Percentiles rank a stretch among this genome's conserved stretches.
Evolutionary conservation across 2,113 vertebrate species (phyloP).

Genomic region (Poecilia latipinna): DNA sequence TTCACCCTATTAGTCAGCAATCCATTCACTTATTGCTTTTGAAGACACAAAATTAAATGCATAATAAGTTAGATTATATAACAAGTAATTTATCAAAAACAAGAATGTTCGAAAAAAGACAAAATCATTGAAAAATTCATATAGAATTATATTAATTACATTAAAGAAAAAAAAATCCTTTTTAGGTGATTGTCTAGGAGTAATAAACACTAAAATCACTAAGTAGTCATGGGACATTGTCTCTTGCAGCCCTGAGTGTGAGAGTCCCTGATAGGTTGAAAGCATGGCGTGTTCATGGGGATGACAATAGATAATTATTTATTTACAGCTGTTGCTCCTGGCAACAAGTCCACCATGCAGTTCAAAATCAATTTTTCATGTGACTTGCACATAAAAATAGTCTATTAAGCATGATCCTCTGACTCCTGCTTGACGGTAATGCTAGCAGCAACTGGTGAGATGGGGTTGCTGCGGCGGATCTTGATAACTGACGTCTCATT

Average conservation of each 20-base stretch:
- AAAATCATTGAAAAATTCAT: constrained; percentile 69
- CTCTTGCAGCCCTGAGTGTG: constrained; percentile 95
- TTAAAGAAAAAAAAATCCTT: constrained; percentile 79
- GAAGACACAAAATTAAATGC: constrained; percentile 83
- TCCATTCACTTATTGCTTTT: constrained; percentile 91
- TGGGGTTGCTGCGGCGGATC: constrained; percentile 85
- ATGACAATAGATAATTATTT: constrained; percentile 73
- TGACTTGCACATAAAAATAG: constrained; percentile 20
- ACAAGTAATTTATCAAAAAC: constrained; percentile 66
- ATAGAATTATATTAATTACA: constrained; percentile 73
- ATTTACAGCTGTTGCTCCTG: constrained; percentile 86
- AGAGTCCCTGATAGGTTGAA: constrained; percentile 86
- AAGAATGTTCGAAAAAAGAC: constrained; percentile 55
- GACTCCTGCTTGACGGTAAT: constrained; percentile 95
- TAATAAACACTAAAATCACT: constrained; percentile 77
- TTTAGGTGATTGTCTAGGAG: constrained; percentile 90
- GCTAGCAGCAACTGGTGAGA: constrained; percentile 87
- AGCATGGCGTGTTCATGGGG: constrained; percentile 43
- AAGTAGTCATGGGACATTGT: constrained; percentile 84
- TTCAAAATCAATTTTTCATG: constrained; percentile 23
- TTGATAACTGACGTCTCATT: constrained; percentile 89
- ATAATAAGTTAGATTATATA: constrained; percentile 95
- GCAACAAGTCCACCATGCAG: constrained; percentile 79
- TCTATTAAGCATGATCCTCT: constrained; percentile 58
- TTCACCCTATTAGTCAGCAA: constrained; percentile 88